Conservation (phyloP, 2,113 vertebrate species). For the Syrmaticus mikado region DNA sequence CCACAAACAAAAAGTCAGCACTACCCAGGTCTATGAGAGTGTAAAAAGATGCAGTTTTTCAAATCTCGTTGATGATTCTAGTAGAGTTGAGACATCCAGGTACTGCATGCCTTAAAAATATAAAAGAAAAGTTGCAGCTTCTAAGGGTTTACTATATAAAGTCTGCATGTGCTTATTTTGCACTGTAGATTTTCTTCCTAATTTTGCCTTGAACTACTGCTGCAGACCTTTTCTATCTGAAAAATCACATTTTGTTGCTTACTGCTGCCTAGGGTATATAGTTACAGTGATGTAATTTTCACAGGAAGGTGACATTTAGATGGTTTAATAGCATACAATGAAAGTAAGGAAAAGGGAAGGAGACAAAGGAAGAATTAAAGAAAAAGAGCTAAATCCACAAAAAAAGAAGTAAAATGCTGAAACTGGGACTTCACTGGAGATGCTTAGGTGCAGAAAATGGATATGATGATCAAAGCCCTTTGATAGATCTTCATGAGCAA, state of each 20-base stretch:
- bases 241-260: background rate
- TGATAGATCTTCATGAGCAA: background rate
- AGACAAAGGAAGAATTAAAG: background rate
- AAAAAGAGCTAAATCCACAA: background rate
- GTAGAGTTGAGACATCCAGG: background rate
- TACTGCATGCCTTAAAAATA: background rate
- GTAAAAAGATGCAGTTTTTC: background rate
- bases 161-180: background rate
- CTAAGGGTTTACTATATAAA: background rate
- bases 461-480: background rate
- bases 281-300: background rate
- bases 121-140: background rate
- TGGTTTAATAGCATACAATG: background rate
- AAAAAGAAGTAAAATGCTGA: background rate
- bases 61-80: background rate
- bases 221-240: background rate
- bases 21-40: accelerated
- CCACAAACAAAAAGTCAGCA: background rate
- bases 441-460: background rate
- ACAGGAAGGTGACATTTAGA: background rate
- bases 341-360: background rate
- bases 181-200: background rate
- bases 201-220: background rate
- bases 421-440: background rate
- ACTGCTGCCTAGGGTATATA: background rate